phyloP scores from a whole-genome alignment of 2,888 invertebrate genomes.

The Leptopilina myrica region DNA sequence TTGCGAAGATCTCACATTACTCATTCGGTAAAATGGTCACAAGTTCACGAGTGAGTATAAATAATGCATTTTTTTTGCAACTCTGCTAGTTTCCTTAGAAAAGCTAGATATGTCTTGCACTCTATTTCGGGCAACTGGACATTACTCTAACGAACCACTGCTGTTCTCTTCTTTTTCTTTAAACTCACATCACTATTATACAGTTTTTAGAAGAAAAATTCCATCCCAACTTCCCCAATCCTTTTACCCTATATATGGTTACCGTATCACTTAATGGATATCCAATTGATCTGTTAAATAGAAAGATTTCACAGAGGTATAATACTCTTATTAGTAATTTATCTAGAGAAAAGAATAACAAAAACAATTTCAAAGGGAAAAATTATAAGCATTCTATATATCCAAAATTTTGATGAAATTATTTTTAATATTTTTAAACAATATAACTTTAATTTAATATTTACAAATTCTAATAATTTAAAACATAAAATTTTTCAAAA shows the following conservation, averaged over 20 bases:
- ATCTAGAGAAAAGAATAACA: too few species aligned
- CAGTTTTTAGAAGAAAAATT: background rate
- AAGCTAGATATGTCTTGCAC: constrained; percentile 23
- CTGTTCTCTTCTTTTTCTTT: background rate
- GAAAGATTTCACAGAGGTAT: too few species aligned
- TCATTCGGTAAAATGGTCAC: constrained; percentile 24
- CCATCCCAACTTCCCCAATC: background rate
- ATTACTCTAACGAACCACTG: constrained; percentile 5
- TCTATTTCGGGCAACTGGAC: constrained; percentile 13
- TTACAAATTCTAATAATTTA: too few species aligned
- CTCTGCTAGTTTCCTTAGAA: background rate
- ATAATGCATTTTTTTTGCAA: constrained; percentile 23
- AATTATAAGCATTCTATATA: too few species aligned
- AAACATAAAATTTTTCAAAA: too few species aligned
- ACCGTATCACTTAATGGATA: too few species aligned
- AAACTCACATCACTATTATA: background rate
- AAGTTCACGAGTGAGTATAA: constrained; percentile 27
- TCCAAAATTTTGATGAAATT: too few species aligned
- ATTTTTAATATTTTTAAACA: too few species aligned
- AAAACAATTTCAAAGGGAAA: too few species aligned
- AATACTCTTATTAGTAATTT: too few species aligned
- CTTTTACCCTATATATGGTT: background rate
- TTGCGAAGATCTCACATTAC: background rate
- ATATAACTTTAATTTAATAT: too few species aligned
- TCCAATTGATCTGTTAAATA: too few species aligned